Conservation (phyloP, 2,113 vertebrate species). For the Syngnathus floridae region DNA sequence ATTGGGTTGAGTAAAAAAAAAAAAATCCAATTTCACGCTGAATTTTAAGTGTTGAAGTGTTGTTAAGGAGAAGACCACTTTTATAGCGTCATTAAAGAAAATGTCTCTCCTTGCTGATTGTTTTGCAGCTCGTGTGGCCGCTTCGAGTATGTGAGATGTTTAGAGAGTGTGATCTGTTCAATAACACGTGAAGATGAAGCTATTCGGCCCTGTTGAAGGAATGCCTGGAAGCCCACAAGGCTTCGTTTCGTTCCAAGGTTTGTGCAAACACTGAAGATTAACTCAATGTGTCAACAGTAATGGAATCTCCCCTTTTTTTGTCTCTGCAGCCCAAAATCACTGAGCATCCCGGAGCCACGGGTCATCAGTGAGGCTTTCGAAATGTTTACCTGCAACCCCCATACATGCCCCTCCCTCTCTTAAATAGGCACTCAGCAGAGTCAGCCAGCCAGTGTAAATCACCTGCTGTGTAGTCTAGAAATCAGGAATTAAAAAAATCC, state of each 20-base stretch:
- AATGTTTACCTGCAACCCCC: slow-evolving; percentile 34
- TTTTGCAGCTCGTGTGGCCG: slow-evolving; percentile 38
- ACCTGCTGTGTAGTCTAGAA: slow-evolving; percentile 39
- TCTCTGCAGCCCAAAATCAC: slow-evolving; percentile 45
- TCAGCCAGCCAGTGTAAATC: slow-evolving; percentile 35
- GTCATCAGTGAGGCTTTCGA: slow-evolving; percentile 24
- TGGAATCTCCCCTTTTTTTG: slow-evolving; percentile 52
- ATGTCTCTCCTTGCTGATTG: slow-evolving; percentile 39
- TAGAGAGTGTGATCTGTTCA: slow-evolving; percentile 67
- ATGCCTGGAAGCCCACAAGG: slow-evolving; percentile 68
- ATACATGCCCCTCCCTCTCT: slow-evolving; percentile 11
- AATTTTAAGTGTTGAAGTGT: slow-evolving; percentile 11
- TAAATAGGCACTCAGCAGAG: slow-evolving; percentile 19
- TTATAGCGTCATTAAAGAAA: slow-evolving; percentile 36
- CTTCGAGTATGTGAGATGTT: slow-evolving; percentile 54
- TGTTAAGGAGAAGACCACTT: background rate
- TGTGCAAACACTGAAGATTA: slow-evolving; percentile 73
- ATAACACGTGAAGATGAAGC: slow-evolving; percentile 46
- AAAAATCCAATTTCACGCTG: background rate
- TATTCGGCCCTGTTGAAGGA: slow-evolving; percentile 61
- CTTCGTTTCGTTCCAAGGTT: slow-evolving; percentile 64
- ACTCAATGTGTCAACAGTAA: slow-evolving; percentile 60
- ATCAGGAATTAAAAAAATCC: slow-evolving; percentile 32
- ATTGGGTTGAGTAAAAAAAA: background rate
- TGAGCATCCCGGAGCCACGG: slow-evolving; percentile 18